Evolutionary conservation across 2,888 invertebrate species (phyloP).

Genomic region (Graphium colonna): DNA sequence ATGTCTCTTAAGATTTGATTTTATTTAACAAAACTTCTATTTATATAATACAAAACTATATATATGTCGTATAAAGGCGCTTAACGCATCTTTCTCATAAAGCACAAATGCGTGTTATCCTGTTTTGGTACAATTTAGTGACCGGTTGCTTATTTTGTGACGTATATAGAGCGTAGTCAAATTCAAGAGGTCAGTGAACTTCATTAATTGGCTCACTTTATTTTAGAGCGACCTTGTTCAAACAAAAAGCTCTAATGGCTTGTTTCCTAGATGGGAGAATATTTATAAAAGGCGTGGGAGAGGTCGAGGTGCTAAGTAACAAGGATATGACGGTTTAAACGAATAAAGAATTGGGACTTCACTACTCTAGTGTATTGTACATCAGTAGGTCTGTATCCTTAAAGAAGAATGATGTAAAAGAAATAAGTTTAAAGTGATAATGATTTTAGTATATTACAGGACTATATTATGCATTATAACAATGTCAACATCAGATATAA

Average conservation of each 20-base stretch:
- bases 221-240: slow-evolving; percentile 15
- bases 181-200: slow-evolving; percentile 16
- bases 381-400: too few species aligned
- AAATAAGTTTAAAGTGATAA: too few species aligned
- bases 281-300: slow-evolving; percentile 64
- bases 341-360: slow-evolving; percentile 28
- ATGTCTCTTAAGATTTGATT: too few species aligned
- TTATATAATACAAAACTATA: too few species aligned
- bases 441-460: too few species aligned
- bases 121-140: not conserved
- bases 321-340: slow-evolving; percentile 42
- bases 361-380: slow-evolving; percentile 9
- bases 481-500: too few species aligned
- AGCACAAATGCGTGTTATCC: not conserved
- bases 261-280: slow-evolving; percentile 56
- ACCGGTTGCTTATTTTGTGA: not conserved
- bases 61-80: too few species aligned
- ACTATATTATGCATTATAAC: too few species aligned
- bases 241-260: slow-evolving; percentile 45
- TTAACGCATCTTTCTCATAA: not conserved
- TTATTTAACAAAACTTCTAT: too few species aligned
- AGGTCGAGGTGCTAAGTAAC: slow-evolving; percentile 68
- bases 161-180: slow-evolving; percentile 1
- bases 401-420: too few species aligned
- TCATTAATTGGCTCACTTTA: slow-evolving; percentile 18